Evolutionary conservation across 2,888 invertebrate species (phyloP), one percentile per base, ranked within the genome.

Genomic region (Acrocyrtus sp.): DNA sequence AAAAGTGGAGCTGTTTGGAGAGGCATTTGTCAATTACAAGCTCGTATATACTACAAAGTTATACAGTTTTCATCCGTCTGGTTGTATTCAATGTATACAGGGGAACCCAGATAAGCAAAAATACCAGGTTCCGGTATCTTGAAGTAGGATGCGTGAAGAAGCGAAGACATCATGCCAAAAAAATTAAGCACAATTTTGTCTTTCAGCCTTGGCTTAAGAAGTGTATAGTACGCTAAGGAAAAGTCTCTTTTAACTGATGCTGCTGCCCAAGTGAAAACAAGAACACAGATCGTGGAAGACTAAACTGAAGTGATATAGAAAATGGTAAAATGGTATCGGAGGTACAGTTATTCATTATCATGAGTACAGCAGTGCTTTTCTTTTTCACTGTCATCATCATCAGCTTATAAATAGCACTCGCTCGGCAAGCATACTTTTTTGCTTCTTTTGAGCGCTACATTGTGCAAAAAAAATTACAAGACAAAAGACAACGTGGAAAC

Each of bases 91-190:
- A n/a, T n/a, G n/a, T n/a, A n/a, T n/a, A n/a, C n/a, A n/a, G n/a
- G n/a, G n/a, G n/a, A n/a, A n/a, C n/a, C n/a, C n/a, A n/a, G n/a
- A n/a, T n/a, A n/a, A n/a, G n/a, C n/a, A n/a, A n/a, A 34, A 12
- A 12, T 34, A 6, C 47, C 43, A 53, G 63, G 39, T 43, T 53
- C 41, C 26, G 50, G 53, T 43, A 8, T 34, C 12, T 34, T 34
- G 34, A 34, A 34, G 34, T 63, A 43, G 63, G 45, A 53, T 53
- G 63, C 63, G 53, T 63, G 63, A 63, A 63, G 26, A 26, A 63
- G 63, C 26, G 34, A 12, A 8, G 34, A 34, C 12, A 34, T 34
- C 43, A 43, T 24, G 41, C 43, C 51, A 43, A 43, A 39, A 51
- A 62, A 50, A 3, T 22, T 17, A 2, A 10, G 24, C 41, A 19